Evolutionary conservation across 1,140 invertebrate species (phyloP), one percentile per base, ranked within the genome.

Genomic region (Micrasema minimum): DNA sequence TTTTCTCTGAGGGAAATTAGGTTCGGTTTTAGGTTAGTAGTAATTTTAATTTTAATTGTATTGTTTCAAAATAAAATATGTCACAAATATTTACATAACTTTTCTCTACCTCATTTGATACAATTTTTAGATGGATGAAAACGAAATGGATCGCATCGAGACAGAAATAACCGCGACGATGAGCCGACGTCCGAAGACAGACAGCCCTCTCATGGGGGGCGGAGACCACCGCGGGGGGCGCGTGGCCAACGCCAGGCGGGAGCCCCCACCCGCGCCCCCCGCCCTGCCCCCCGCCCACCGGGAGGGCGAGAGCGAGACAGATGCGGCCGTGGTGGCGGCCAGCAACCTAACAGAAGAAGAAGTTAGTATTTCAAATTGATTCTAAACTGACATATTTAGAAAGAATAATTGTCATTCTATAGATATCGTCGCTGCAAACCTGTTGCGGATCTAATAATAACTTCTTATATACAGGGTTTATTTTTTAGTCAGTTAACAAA

Each of bases 121-220:
- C 22, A 45, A 61, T 48, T 65, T 65, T 46, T 38, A 53, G 48
- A 20, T 51, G 46, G 38, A 43, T 14, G 66, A 82, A 79, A 77
- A 78, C 3, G 78, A 78, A 37, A 72, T 75, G 65, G 75, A 76
- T 43, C 68, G 73, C 12, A 72, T 78, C 23, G 77, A 72, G 26
- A 76, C 78, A 1, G 72, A 74, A 57, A 80, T 64, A 64, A 82
- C 79, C 78, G 0, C 79, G 81, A 82, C 51, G 82, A 82, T 2
- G 81, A 84, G 12, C 72, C 78, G 22, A 78, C 79, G 0, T 81
- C 81, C 18, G 83, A 85, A 70, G 80, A 82, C 9, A 70, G 80
- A 82, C 9, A 82, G 80, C 2, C 83, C 83, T 0, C 79, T 84
- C 12, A 85, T 85, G 83, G 81, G 82, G 46, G 81, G 79, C 23